Conservation (phyloP, 2,113 vertebrate species). For the Neodontobutis hainanensis region DNA sequence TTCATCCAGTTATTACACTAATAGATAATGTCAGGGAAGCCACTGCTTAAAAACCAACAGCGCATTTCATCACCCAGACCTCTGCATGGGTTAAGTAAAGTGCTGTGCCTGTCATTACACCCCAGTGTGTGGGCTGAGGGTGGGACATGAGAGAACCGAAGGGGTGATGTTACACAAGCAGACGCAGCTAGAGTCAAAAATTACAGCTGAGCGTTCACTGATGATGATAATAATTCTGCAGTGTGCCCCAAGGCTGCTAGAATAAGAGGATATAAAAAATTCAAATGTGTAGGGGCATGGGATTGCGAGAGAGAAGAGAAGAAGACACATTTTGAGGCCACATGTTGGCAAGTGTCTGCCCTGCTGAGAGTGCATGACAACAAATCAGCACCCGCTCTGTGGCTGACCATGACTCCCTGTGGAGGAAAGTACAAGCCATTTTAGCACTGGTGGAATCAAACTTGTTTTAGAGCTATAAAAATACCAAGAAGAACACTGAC, state of each 20-base stretch:
- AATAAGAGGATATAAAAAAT: constrained; percentile 26
- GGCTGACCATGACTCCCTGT: constrained; percentile 14
- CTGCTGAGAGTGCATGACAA: constrained; percentile 22
- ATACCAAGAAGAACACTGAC: not conserved
- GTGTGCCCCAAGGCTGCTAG: constrained; percentile 12
- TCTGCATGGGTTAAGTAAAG: constrained; percentile 19
- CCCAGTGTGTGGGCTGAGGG: constrained; percentile 30
- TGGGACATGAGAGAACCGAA: constrained; percentile 34
- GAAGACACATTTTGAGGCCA: constrained; percentile 26
- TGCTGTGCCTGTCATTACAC: constrained; percentile 28
- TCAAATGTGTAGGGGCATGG: constrained; percentile 12
- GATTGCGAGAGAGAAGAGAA: constrained; percentile 16
- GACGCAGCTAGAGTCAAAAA: constrained; percentile 29
- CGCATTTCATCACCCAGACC: not conserved
- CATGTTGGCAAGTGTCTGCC: constrained; percentile 13
- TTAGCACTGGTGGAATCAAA: not conserved
- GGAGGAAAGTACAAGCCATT: not conserved
- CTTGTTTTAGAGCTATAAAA: constrained; percentile 1
- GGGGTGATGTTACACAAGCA: constrained; percentile 36
- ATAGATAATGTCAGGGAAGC: constrained; percentile 2
- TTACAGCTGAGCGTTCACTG: constrained; percentile 33
- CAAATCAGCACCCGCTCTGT: constrained; percentile 8
- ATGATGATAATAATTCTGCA: constrained; percentile 31
- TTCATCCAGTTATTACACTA: not conserved
- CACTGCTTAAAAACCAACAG: constrained; percentile 12